phyloP scores from a whole-genome alignment of 2,888 invertebrate genomes.

The Cephus pygmeus region DNA sequence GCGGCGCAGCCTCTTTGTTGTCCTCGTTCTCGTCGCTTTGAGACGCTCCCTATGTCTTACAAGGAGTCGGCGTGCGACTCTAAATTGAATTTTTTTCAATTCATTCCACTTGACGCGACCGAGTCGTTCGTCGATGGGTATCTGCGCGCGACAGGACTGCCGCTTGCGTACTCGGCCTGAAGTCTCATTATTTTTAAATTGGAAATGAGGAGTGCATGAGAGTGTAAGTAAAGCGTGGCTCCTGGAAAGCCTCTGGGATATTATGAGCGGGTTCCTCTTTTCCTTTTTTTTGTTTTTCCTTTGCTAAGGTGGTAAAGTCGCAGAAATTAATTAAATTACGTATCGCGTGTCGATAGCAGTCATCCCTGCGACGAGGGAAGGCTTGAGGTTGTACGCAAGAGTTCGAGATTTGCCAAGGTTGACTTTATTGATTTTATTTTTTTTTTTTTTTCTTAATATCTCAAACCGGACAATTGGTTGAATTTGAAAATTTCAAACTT shows the following conservation, averaged over 20 bases:
- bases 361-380: not conserved
- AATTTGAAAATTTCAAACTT: not conserved
- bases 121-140: constrained; percentile 43
- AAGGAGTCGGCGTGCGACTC: constrained; percentile 25
- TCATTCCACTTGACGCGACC: constrained; percentile 42
- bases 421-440: not conserved
- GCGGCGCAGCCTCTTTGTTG: not conserved
- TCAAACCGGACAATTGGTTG: not conserved
- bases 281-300: too few species aligned
- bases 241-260: not conserved
- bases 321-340: constrained; percentile 7
- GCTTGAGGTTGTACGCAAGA: not conserved
- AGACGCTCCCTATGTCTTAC: constrained; percentile 20
- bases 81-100: constrained; percentile 54
- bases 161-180: constrained; percentile 35
- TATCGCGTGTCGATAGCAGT: constrained; percentile 3
- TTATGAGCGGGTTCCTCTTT: not conserved
- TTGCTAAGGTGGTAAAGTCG: not conserved
- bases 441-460: not conserved
- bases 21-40: constrained; percentile 11
- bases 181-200: constrained; percentile 56
- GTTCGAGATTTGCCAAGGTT: not conserved
- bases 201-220: constrained; percentile 47
- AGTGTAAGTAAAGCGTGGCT: constrained; percentile 15
- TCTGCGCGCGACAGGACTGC: constrained; percentile 49